Conservation (phyloP, 2,888 invertebrate species). For the Plagodis pulveraria region DNA sequence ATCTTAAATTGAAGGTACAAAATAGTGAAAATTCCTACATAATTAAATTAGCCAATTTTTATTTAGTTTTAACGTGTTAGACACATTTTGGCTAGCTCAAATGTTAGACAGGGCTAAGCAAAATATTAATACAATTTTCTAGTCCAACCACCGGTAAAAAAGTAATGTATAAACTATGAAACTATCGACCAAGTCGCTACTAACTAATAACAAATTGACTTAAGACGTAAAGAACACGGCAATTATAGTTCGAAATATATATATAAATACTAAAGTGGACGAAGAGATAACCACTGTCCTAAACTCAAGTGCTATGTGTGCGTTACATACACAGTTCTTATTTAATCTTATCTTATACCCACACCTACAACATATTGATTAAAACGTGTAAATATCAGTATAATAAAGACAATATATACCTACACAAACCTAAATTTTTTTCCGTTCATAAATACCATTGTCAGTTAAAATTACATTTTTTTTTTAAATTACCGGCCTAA, state of each 20-base stretch:
- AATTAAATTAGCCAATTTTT: conserved; percentile 5
- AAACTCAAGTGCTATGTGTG: conserved; percentile 21
- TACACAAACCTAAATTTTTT: no score
- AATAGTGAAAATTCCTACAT: no score
- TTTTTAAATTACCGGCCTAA: no score
- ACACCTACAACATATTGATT: neutral
- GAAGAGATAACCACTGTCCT: neutral
- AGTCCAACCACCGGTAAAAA: neutral
- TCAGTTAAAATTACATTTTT: neutral
- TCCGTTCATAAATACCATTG: neutral
- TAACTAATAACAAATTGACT: conserved; percentile 40
- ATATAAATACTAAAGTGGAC: conserved; percentile 20
- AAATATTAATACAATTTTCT: conserved; percentile 9
- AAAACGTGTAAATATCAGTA: neutral
- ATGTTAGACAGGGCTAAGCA: conserved; percentile 20
- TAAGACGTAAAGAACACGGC: conserved; percentile 51
- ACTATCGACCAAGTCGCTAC: conserved; percentile 34
- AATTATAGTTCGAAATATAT: conserved; percentile 34
- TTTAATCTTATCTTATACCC: neutral
- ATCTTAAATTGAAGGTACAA: no score
- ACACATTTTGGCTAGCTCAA: conserved; percentile 20
- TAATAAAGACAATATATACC: no score
- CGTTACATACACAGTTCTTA: neutral
- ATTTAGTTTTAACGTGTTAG: conserved; percentile 26
- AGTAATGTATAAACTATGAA: conserved; percentile 6